These are phyloP conservation scores for Alouatta palliata DNA, from an alignment of 2,113 vertebrate genomes.

Conservation along the genomic window DNA sequence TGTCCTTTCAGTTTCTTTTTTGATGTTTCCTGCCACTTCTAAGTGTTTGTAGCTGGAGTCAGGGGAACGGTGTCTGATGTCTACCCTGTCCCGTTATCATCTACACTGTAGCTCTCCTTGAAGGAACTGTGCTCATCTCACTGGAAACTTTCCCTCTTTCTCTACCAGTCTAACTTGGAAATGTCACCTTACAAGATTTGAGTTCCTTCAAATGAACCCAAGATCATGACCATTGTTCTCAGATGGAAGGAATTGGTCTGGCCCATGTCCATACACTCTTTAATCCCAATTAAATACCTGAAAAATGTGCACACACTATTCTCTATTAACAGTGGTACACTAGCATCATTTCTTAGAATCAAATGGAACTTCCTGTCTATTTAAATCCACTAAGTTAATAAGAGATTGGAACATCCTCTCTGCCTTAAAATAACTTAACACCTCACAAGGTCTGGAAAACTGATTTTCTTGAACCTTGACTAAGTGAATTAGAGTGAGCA, in stretches of 20 bases:
- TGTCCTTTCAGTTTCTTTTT: background rate
- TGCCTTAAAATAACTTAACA: background rate
- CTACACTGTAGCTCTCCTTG: background rate
- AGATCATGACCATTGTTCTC: background rate
- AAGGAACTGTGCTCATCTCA: background rate
- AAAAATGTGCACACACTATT: background rate
- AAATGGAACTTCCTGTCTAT: background rate
- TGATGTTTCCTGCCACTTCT: background rate
- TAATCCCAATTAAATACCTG: background rate
- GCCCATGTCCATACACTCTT: background rate
- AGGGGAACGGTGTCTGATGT: background rate
- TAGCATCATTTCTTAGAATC: background rate
- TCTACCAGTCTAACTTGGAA: background rate
- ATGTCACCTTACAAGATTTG: background rate
- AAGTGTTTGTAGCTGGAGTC: background rate
- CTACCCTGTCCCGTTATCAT: background rate
- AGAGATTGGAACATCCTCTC: background rate
- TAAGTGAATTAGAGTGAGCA: background rate
- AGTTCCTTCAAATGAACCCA: background rate
- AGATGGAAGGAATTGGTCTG: background rate
- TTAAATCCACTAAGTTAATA: background rate
- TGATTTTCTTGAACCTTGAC: background rate
- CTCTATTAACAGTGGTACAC: background rate
- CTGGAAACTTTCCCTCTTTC: background rate
- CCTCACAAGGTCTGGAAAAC: background rate